Percentiles rank a stretch among this genome's conserved stretches.
Conservation (phyloP, 2,797 vertebrate genomes). For the Masticophis lateralis region DNA sequence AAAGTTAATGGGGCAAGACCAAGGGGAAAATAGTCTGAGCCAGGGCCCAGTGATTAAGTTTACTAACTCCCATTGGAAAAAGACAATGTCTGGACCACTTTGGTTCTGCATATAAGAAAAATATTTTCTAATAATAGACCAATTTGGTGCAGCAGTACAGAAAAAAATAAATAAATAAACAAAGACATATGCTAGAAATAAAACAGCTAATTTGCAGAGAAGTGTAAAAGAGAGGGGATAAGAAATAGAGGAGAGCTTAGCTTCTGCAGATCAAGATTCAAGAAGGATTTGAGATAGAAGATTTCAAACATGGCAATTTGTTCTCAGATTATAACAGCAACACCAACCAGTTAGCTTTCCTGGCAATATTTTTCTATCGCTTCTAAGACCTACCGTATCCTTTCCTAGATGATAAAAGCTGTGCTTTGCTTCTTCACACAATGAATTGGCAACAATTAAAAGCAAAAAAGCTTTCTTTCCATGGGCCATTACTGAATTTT, state of each 20-base stretch:
- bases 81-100: background rate
- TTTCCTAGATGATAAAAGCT: background rate
- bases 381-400: background rate
- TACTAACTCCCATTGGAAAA: conserved; percentile 5
- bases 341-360: background rate
- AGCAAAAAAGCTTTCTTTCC: background rate
- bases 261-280: background rate
- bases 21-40: background rate
- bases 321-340: background rate
- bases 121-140: background rate
- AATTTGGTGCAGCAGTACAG: background rate
- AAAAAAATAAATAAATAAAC: background rate
- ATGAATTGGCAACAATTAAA: background rate
- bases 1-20: background rate
- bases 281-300: background rate
- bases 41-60: background rate
- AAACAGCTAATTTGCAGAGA: background rate
- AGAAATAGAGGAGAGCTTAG: background rate
- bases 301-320: background rate
- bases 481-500: background rate
- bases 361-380: background rate
- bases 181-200: background rate
- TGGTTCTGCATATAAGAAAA: background rate
- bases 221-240: background rate
- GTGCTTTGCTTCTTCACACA: background rate